phyloP scores from a whole-genome alignment of 2,888 invertebrate species.

The Sarcophaga subvicina region DNA sequence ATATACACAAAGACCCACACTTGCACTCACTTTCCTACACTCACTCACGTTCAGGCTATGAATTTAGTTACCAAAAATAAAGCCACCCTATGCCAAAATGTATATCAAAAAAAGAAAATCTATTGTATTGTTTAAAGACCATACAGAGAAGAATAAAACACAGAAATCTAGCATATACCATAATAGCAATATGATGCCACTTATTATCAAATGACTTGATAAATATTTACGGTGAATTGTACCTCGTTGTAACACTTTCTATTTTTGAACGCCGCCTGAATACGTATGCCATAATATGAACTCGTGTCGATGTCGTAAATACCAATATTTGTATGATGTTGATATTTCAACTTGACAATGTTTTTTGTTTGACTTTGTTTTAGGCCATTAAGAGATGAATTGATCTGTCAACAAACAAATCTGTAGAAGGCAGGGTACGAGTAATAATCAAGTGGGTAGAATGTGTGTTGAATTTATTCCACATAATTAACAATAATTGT shows the following conservation, averaged over 20 bases:
- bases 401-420: not conserved
- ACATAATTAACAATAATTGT: too few relatives aligned
- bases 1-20: not conserved
- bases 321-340: not conserved
- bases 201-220: conserved; percentile 36
- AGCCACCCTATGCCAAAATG: not conserved
- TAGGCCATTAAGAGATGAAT: not conserved
- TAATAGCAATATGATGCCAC: conserved; percentile 14
- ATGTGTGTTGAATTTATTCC: too few relatives aligned
- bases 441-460: not conserved
- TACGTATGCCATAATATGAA: not conserved
- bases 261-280: not conserved
- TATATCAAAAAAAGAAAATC: not conserved
- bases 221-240: conserved; percentile 37
- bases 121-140: too few relatives aligned
- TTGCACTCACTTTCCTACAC: not conserved
- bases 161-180: not conserved
- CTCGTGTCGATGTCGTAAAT: not conserved
- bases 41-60: not conserved
- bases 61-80: conserved; percentile 6
- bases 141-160: not conserved
- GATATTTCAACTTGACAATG: not conserved
- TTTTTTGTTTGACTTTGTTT: not conserved
- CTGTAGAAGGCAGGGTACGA: not conserved
- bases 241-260: not conserved